These are phyloP conservation scores for Epizoanthus fatuus DNA, from an alignment of 92 coral and sea anemone genomes.

Conservation along the genomic window DNA sequence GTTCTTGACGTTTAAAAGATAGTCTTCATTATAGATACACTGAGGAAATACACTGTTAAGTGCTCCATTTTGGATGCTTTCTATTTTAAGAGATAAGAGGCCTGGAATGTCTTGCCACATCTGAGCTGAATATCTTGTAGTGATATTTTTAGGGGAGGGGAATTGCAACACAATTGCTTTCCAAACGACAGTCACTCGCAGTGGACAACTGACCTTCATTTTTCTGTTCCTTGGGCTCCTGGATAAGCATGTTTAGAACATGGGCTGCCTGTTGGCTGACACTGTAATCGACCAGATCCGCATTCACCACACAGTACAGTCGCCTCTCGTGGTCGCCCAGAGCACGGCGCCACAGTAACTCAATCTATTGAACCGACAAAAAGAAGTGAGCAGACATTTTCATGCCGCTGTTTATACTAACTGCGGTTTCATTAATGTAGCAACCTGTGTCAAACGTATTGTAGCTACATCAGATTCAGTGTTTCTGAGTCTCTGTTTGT, in stretches of 20 bases:
- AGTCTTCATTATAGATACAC: no score
- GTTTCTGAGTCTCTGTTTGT: neutral
- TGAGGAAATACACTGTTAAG: no score
- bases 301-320: constrained; percentile 88
- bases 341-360: constrained; percentile 93
- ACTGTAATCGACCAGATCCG: constrained; percentile 74
- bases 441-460: no score
- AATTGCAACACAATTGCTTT: neutral
- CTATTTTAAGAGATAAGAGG: no score
- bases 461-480: neutral
- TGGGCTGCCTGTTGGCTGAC: constrained; percentile 76
- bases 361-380: constrained; percentile 58
- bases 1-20: no score
- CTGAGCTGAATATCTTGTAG: no score
- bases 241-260: constrained; percentile 44
- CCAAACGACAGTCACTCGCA: neutral
- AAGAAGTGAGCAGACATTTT: no score
- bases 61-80: no score
- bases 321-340: constrained; percentile 75
- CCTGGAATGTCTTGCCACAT: no score
- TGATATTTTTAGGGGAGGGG: no score
- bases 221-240: constrained; percentile 45
- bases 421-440: no score
- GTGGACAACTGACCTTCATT: constrained; percentile 51
- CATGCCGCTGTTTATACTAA: no score